Evolutionary conservation across 2,888 invertebrate species (phyloP), one percentile per base, ranked within the genome.

Genomic region (Pharmacophagus antenor): DNA sequence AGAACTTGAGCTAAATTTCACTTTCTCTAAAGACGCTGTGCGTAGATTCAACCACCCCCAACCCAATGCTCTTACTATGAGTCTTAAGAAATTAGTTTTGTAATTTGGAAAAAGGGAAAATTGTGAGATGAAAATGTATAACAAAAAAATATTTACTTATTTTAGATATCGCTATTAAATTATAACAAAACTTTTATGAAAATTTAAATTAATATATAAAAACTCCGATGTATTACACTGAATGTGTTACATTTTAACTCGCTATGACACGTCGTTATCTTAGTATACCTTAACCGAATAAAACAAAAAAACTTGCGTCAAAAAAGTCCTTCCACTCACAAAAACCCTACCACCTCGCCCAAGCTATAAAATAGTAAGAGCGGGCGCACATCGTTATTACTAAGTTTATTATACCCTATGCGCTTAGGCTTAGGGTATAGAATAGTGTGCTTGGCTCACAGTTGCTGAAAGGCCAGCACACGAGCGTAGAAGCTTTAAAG

Each of bases 1-100:
- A 86, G 80, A 89, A 89, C 85, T 90, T 88, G 89, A 82, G 85
- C 88, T 86, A 88, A 90, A 89, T 90, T 90, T 90, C 90, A 89
- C 90, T 90, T 90, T 90, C 90, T 85, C 83, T 79, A 81, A 89
- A 88, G 90, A 89, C 85, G 85, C 68, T 83, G 82, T 88, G 87
- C 88, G 89, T 89, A 85, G 83, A 85, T 82, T 84, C 81, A 85
- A 79, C 85, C 82, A 87, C 85, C 79, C 82, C 73, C 68, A 72
- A 66, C 72, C 76, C 77, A 79, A 79, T 77, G 65, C 71, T 71
- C 75, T 71, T 65, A 62, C 76, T 73, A 70, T 76, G 74, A 73
- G 82, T 83, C 80, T 84, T 81, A 71, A 70, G 70, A 74, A 79
- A 79, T 80, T 82, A 79, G 79, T 84, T 84, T 78, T 63, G 44